A percentile compares a stretch with the other conserved stretches of the same genome.
phyloP scores from a whole-genome alignment of 2,113 vertebrate species.

The Nothobranchius kuhntae region DNA sequence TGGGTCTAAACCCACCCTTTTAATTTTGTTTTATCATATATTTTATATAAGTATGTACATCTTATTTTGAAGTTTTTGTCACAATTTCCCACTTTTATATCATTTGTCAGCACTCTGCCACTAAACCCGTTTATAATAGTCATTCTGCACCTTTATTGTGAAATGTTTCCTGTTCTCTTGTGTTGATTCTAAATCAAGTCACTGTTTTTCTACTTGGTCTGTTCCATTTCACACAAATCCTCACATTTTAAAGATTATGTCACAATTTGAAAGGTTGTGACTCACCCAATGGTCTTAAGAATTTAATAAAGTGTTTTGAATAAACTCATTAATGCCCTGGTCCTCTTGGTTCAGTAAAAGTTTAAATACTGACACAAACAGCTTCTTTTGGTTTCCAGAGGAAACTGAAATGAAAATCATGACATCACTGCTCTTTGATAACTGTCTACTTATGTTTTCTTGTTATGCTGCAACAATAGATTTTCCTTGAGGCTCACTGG shows the following conservation, averaged over 20 bases:
- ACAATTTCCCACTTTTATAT: constrained; percentile 17
- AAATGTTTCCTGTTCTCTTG: background rate
- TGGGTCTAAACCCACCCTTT: constrained; percentile 75
- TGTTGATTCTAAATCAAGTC: constrained; percentile 10
- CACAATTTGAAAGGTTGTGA: constrained; percentile 33
- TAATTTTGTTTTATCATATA: constrained; percentile 30
- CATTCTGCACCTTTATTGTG: constrained; percentile 7
- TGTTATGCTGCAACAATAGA: no score
- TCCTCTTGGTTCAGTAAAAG: constrained; percentile 2
- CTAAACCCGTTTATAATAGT: constrained; percentile 13
- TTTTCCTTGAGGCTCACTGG: no score
- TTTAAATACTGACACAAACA: background rate
- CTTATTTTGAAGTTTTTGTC: constrained; percentile 11
- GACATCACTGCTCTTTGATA: no score
- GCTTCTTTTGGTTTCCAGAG: background rate
- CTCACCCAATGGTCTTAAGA: constrained; percentile 35
- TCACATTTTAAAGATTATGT: constrained; percentile 13
- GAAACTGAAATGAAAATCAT: no score
- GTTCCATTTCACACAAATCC: constrained; percentile 11
- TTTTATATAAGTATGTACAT: background rate
- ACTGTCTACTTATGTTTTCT: no score
- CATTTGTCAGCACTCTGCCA: constrained; percentile 26
- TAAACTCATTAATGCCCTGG: background rate
- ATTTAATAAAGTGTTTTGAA: constrained; percentile 10
- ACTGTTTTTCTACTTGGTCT: constrained; percentile 1